Base-by-base conservation (phyloP, 2,888 invertebrate species). In the Masnerella sp. region DNA sequence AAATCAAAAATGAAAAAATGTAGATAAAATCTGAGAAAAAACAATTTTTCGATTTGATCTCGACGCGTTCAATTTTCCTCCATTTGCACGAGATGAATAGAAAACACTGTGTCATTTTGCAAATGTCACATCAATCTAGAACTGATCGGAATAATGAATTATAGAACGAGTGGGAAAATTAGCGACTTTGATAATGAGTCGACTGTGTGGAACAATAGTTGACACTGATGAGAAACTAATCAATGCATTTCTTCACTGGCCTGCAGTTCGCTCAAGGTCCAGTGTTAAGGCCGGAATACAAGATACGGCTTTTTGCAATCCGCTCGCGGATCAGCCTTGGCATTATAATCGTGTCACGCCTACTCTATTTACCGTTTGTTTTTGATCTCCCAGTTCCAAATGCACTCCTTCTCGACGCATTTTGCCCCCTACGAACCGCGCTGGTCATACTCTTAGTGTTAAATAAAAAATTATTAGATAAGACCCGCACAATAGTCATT, bases 321-420 rank as follows among this genome's bases (percentile, higher is more conserved):
- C 42, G 34, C 40, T 59, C 25, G 59, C 17, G 30, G 38, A 69
- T 69, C 68, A 69, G 52, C 68, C 68, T 69, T 69, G 68, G 68
- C 59, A 69, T 69, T 59, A 69, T 69, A 69, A 52, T 69, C 59
- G 20, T 52, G 59, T 69, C 68, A 69, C 68, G 68, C 68, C 68
- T 69, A 52, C 68, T 69, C 61, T 45, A 36, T 59, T 52, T 43
- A 52, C 59, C 59, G 67, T 58, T 58, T 17, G 42, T 51, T 58
- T 51, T 68, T 49, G 42, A 25, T 36, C 38, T 11, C 12, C 20
- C n/a, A n/a, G n/a, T n/a, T n/a, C n/a, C n/a, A n/a, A n/a, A n/a
- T n/a, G n/a, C n/a, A n/a, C n/a, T n/a, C n/a, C n/a, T n/a, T n/a
- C n/a, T 22, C 17, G 5, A 30, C 54, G 45, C 20, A n/a, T n/a